A percentile compares a stretch with the other conserved stretches of the same genome.
phyloP scores from a whole-genome alignment of 2,888 invertebrate species.

The Gastrophysa polygoni region DNA sequence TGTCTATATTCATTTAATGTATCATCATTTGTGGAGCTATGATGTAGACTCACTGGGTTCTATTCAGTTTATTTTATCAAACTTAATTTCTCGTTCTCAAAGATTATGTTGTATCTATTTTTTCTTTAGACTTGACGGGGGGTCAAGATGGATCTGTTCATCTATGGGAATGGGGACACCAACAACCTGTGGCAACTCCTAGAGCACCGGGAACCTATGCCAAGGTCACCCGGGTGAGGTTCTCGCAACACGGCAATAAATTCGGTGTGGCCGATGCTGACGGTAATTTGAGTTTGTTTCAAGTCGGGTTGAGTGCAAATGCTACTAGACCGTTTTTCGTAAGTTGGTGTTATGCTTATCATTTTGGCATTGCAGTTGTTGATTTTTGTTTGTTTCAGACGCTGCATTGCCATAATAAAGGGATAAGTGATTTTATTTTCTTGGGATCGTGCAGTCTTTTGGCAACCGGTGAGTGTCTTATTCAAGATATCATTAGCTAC shows the following conservation, averaged over 20 bases:
- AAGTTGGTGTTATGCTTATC: too few species aligned
- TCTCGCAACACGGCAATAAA: constrained; percentile 97
- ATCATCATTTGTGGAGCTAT: too few species aligned
- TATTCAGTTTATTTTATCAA: too few species aligned
- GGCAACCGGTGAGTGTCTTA: constrained; percentile 72
- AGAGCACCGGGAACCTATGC: constrained; percentile 94
- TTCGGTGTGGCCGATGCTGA: constrained; percentile 98
- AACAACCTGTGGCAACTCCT: constrained; percentile 86
- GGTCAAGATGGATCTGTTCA: constrained; percentile 96
- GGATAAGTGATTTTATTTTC: constrained; percentile 96
- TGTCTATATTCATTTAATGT: too few species aligned
- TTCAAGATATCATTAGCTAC: too few species aligned
- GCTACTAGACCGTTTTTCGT: constrained; percentile 86
- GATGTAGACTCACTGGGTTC: too few species aligned
- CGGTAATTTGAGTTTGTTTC: constrained; percentile 95
- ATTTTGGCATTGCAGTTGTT: too few species aligned
- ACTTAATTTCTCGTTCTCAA: too few species aligned
- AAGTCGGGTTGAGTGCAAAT: constrained; percentile 80
- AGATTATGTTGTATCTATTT: too few species aligned
- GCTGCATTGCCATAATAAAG: constrained; percentile 95
- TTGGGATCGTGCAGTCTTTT: constrained; percentile 97
- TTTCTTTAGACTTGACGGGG: constrained; percentile 80
- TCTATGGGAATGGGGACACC: constrained; percentile 98
- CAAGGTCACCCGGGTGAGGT: constrained; percentile 93
- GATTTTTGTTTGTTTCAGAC: too few species aligned